Evolutionary conservation across 2,113 vertebrate species (phyloP), one percentile per base, ranked within the genome.

Genomic region (Sebastes fasciatus): DNA sequence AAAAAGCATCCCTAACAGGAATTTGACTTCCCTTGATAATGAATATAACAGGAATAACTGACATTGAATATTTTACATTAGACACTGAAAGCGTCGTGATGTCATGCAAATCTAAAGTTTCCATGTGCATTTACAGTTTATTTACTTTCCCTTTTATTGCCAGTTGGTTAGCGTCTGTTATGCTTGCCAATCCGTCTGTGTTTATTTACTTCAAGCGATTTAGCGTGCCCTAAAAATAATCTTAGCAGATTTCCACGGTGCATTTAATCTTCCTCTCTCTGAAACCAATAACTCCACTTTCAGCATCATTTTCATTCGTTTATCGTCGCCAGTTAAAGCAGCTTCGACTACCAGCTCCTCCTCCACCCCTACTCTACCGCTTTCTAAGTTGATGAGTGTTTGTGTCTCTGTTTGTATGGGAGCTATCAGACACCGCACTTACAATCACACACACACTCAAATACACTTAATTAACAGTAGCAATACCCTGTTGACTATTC

Each of bases 231-330:
- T 62, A 66, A 77, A 72, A 75, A 61, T 51, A 73, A 79, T 79
- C 69, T n/a, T 8, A n/a, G 26, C 74, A 82, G 57, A 83, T 89
- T 80, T 73, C 40, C 13, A 17, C 34, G 70, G 76, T 77, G 23
- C 23, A 57, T 87, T 86, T 89, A 82, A 83, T 90, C 78, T 73
- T 60, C 42, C 45, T 74, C 57, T 74, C 68, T 60, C 58, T 83
- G 70, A 87, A 83, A 87, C 58, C 64, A 54, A 80, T 82, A 82
- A 76, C 52, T 79, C 58, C 60, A 87, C 80, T 88, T 85, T 88
- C 61, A 77, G 62, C 65, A 71, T 49, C 16, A 65, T 69, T 74
- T n/a, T 78, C 60, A 51, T 67, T 86, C 45, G 26, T 88, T 85
- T 81, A 78, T 89, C 81, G 58, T 77, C 75, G 77, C 62, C 57